Conservation (phyloP, 2,113 vertebrate species). For the Hassar affinis region DNA sequence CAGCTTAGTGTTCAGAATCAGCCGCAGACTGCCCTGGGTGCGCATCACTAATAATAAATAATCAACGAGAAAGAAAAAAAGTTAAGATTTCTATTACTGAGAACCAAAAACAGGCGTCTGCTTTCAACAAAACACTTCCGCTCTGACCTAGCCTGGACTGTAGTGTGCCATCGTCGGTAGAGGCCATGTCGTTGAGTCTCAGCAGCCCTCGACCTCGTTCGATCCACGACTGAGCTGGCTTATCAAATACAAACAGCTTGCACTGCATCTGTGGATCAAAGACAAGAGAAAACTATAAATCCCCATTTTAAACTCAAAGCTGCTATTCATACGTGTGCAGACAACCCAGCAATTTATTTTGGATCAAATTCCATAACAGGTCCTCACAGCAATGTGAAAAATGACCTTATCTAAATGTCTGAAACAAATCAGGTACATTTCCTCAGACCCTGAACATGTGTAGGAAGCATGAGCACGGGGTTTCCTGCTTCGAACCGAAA, state of each 20-base stretch:
- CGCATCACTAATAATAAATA: slow-evolving; percentile 83
- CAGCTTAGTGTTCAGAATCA: slow-evolving; percentile 98
- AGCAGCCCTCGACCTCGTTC: slow-evolving; percentile 93
- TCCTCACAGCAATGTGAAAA: not conserved
- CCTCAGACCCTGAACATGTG: not conserved
- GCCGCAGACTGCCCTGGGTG: slow-evolving; percentile 93
- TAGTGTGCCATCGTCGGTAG: slow-evolving; percentile 87
- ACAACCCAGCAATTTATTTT: not conserved
- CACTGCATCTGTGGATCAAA: slow-evolving; percentile 85
- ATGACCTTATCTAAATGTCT: not conserved
- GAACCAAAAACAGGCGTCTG: not conserved
- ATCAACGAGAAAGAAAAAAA: no score
- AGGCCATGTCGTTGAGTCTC: slow-evolving; percentile 97
- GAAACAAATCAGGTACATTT: not conserved
- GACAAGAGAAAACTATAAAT: not conserved
- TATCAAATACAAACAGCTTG: slow-evolving; percentile 98
- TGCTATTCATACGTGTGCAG: not conserved
- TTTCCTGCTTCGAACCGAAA: not conserved
- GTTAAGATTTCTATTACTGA: not conserved
- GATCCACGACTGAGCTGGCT: slow-evolving; percentile 96
- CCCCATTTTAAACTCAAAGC: not conserved
- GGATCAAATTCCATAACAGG: not conserved
- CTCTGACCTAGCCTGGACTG: slow-evolving; percentile 90
- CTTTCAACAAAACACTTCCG: no score
- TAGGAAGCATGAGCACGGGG: not conserved